Percentiles rank a stretch among this genome's conserved stretches.
These are phyloP conservation scores for Goniozus legneri DNA, from an alignment of 1,140 invertebrate species.

Conservation along the genomic window DNA sequence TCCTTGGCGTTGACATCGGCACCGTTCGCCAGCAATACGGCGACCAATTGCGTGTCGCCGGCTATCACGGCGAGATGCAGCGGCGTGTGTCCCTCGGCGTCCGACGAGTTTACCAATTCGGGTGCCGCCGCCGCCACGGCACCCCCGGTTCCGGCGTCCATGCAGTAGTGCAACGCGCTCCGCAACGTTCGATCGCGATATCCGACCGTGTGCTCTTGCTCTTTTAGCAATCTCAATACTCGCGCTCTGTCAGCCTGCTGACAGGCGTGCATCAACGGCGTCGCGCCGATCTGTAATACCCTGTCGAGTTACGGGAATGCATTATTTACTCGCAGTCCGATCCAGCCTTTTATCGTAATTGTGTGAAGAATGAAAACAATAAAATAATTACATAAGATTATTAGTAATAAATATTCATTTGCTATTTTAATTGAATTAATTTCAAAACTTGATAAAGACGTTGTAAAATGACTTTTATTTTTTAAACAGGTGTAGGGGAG, in stretches of 20 bases:
- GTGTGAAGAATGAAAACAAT: no score
- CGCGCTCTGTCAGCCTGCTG: slow-evolving; percentile 68
- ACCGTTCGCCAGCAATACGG: slow-evolving; percentile 73
- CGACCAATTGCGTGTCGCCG: slow-evolving; percentile 79
- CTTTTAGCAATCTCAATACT: slow-evolving; percentile 55
- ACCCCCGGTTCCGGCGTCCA: slow-evolving; percentile 71
- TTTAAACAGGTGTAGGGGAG: no score
- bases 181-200: slow-evolving; percentile 79
- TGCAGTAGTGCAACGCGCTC: slow-evolving; percentile 89
- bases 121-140: slow-evolving; percentile 72
- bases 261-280: slow-evolving; percentile 85
- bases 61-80: slow-evolving; percentile 91
- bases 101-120: slow-evolving; percentile 73
- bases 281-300: slow-evolving; percentile 57
- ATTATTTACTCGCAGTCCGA: no score
- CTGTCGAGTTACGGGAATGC: slow-evolving; percentile 27
- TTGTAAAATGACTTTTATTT: no score
- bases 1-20: slow-evolving; percentile 87
- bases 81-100: slow-evolving; percentile 91
- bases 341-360: no score
- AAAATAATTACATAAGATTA: no score
- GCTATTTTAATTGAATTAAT: no score
- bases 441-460: no score
- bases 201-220: slow-evolving; percentile 47
- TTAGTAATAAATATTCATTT: no score